phyloP scores from a whole-genome alignment of 92 coral and sea anemone species.

The Porites cylindrica region DNA sequence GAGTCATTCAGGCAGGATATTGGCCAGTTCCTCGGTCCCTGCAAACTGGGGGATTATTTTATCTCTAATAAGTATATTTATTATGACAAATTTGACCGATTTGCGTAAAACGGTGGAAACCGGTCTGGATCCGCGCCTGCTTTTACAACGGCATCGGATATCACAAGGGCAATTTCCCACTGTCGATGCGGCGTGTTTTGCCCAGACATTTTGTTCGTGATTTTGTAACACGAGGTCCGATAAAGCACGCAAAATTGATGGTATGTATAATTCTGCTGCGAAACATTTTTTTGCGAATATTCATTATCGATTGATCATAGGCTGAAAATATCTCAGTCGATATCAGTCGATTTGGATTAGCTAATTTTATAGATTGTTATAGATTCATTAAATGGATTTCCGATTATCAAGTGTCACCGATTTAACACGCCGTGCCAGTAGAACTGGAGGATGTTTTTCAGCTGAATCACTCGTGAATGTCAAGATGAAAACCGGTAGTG shows the following conservation, averaged over 20 bases:
- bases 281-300: neutral
- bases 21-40: too few species aligned
- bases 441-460: slow-evolving; percentile 6
- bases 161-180: neutral
- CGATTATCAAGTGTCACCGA: neutral
- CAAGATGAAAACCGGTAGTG: slow-evolving; percentile 6
- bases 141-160: too few species aligned
- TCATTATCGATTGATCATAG: neutral
- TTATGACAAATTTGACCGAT: too few species aligned
- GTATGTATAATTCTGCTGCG: too few species aligned
- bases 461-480: slow-evolving; percentile 28
- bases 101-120: too few species aligned
- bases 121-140: too few species aligned
- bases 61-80: too few species aligned
- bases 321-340: too few species aligned
- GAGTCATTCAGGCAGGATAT: too few species aligned
- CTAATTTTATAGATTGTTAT: neutral
- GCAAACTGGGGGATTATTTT: too few species aligned
- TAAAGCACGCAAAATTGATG: neutral
- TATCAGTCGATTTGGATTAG: neutral
- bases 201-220: neutral
- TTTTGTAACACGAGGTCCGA: neutral
- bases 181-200: neutral
- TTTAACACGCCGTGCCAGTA: neutral
- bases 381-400: neutral